Evolutionary conservation across 37 sponge, comb jelly and placozoan species (phyloP).

Genomic region (Tethya wilhelma): DNA sequence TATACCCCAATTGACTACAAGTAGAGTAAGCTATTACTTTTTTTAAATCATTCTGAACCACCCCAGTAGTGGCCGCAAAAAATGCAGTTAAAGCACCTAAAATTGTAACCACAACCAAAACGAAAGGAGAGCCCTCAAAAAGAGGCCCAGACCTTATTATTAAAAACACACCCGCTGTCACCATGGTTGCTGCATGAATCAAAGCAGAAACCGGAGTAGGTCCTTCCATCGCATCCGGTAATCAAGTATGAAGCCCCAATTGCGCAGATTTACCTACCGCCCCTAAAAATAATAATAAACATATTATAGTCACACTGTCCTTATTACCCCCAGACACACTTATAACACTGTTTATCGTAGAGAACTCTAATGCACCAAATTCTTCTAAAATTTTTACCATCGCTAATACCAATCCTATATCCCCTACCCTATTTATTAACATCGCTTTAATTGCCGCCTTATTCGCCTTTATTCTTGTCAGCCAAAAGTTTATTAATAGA

Average conservation of each 20-base stretch:
- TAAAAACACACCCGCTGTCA: constrained; percentile 88
- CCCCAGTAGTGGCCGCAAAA: constrained; percentile 83
- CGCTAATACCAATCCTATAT: constrained; percentile 73
- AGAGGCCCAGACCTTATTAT: constrained; percentile 78
- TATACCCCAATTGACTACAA: constrained; percentile 91
- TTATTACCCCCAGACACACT: constrained; percentile 11
- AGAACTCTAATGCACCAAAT: constrained; percentile 81
- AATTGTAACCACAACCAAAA: constrained; percentile 61
- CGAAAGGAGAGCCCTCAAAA: constrained; percentile 69
- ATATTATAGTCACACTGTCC: constrained; percentile 55
- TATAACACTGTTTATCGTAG: constrained; percentile 29
- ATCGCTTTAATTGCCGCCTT: constrained; percentile 86
- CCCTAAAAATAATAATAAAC: constrained; percentile 82
- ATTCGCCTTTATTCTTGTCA: constrained; percentile 78
- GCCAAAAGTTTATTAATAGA: constrained; percentile 81
- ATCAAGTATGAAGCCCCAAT: constrained; percentile 86
- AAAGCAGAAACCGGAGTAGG: constrained; percentile 90
- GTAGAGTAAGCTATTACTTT: constrained; percentile 90
- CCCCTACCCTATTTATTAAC: constrained; percentile 80
- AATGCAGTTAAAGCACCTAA: constrained; percentile 85
- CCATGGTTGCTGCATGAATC: constrained; percentile 91
- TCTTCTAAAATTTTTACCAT: constrained; percentile 68
- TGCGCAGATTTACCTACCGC: constrained; percentile 90
- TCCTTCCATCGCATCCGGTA: constrained; percentile 91
- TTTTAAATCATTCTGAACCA: constrained; percentile 88